Percentiles rank a stretch among this genome's conserved stretches.
Conservation (phyloP, 2,113 vertebrate species). For the Vulpes lagopus region DNA sequence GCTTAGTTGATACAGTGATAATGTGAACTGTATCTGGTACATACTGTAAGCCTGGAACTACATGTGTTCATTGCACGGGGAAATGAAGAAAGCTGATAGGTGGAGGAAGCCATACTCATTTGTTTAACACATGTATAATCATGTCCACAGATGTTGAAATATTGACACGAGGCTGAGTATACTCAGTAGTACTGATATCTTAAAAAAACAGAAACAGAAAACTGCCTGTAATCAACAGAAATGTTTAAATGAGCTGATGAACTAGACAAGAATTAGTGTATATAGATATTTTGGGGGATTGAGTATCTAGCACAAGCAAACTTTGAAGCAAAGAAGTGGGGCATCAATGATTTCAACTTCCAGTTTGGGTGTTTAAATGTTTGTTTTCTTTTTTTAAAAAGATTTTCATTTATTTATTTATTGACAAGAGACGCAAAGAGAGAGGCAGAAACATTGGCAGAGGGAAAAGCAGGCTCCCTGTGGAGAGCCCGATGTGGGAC, state of each 20-base stretch:
- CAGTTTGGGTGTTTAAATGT: not conserved
- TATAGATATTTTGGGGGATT: not conserved
- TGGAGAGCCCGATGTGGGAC: no score
- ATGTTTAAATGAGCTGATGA: slow-evolving; percentile 9
- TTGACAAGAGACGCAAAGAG: no score
- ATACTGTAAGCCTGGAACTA: not conserved
- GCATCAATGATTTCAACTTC: not conserved
- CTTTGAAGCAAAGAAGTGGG: not conserved
- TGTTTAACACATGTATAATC: not conserved
- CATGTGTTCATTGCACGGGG: not conserved
- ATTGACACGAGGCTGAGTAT: slow-evolving; percentile 19
- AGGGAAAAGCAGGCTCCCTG: no score
- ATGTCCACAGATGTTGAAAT: slow-evolving; percentile 19
- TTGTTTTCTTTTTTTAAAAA: not conserved
- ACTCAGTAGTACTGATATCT: not conserved
- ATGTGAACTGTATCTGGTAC: not conserved
- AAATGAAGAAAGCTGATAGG: not conserved
- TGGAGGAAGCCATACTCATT: not conserved
- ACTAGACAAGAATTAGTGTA: not conserved
- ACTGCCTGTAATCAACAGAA: not conserved
- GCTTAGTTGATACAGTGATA: not conserved
- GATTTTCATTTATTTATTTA: no score
- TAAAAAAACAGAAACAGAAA: not conserved
- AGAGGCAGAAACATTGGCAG: no score
- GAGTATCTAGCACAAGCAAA: not conserved